A percentile compares a stretch with the other conserved stretches of the same genome.
Conservation (phyloP, 2,113 vertebrate species). For the Mungos mungo region DNA sequence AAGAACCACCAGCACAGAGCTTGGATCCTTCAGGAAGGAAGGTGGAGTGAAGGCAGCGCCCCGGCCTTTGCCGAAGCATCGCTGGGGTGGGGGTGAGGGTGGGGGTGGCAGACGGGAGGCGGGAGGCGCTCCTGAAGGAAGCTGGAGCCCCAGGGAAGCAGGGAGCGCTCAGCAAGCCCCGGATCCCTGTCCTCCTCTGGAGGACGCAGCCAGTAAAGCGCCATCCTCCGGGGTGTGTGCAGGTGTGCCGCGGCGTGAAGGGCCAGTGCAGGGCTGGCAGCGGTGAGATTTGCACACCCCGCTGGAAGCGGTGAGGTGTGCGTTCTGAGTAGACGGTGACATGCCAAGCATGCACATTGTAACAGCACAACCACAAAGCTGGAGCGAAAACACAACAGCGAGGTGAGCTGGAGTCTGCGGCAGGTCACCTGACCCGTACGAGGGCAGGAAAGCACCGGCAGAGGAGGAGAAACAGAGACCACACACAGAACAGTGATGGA, state of each 20-base stretch:
- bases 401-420: background rate
- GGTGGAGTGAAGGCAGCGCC: background rate
- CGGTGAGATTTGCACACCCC: accelerated
- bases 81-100: no score
- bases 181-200: background rate
- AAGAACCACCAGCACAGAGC: background rate
- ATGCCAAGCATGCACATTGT: background rate
- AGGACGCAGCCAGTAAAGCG: background rate
- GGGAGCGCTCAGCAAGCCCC: accelerated
- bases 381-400: accelerated
- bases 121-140: background rate
- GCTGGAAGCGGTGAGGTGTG: accelerated
- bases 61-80: background rate
- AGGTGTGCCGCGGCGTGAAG: accelerated
- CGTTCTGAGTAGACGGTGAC: background rate
- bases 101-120: background rate
- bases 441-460: accelerated
- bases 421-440: accelerated
- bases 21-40: background rate
- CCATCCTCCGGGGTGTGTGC: accelerated
- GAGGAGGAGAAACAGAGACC: background rate
- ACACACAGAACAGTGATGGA: background rate
- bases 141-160: accelerated
- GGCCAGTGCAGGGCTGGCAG: background rate
- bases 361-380: no score